Base-by-base conservation (phyloP, 2,113 vertebrate genomes). In the Desmodus rotundus region DNA sequence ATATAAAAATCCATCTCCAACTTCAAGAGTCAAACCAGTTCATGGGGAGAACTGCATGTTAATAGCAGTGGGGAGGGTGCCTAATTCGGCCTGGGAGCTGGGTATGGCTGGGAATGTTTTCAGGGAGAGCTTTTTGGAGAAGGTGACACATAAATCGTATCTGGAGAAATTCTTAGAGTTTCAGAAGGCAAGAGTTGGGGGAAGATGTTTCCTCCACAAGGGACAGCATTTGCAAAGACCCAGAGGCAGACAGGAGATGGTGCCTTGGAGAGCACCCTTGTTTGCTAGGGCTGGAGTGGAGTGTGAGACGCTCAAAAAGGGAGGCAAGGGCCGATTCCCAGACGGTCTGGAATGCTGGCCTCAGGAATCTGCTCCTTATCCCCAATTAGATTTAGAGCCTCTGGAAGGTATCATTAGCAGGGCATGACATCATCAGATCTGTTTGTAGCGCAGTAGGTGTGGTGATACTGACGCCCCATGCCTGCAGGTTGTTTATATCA, bases 1-100 rank as follows among this genome's bases (percentile, higher is more conserved):
- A 61, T 38, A 31, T 85, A 52, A 91, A 91, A 94, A 72, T 78
- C 70, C 83, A 24, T 82, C 45, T 77, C 89, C 24, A 82, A 31
- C 83, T 63, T 93, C 50, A 93, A 52, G 87, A 96, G 36, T 58
- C 58, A 86, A 77, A 74, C 17, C 38, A 91, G 31, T 74, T 88
- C 38, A 50, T 70, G 22, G 24, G 26, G 76, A 91, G 19, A 92
- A 77, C 4, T 3, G 16, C 41, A 28, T 17, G 24, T 47, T 78
- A 94, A 73, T 33, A 33, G 36, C 2, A 38, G n/a, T 41, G 41
- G 28, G 19, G 56, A 70, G 33, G 50, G 11, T n/a, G n/a, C 50
- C 83, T 14, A 5, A 81, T 56, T 76, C 43, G 67, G 28, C 14
- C 63, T 47, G 9, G 54, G 28, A 65, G 12, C 41, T 56, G 22